These are phyloP conservation scores for Dascillus cervinus DNA, from an alignment of 2,888 invertebrate species.

Conservation along the genomic window DNA sequence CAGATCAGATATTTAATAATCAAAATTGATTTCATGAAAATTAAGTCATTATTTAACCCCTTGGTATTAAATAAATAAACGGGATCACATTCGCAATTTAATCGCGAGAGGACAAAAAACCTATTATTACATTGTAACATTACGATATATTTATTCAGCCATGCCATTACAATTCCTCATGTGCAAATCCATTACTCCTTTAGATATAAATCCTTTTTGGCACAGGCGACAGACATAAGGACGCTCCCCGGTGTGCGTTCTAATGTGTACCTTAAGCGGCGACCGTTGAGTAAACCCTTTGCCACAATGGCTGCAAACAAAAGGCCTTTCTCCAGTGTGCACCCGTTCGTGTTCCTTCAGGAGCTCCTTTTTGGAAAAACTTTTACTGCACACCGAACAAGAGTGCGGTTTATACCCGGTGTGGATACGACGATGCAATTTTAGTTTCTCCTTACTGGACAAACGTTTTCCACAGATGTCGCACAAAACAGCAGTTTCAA, in stretches of 20 bases:
- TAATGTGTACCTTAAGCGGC: slow-evolving; percentile 16
- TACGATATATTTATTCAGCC: neutral
- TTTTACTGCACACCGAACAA: slow-evolving; percentile 28
- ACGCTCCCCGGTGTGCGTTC: slow-evolving; percentile 26
- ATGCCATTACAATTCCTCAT: slow-evolving; percentile 10
- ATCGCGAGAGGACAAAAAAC: no score
- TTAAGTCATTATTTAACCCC: no score
- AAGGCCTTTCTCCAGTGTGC: slow-evolving; percentile 40
- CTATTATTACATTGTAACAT: no score
- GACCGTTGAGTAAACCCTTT: slow-evolving; percentile 18
- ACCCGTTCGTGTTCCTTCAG: slow-evolving; percentile 44
- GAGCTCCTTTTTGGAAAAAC: slow-evolving; percentile 45
- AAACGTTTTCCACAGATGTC: slow-evolving; percentile 37
- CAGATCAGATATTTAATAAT: no score
- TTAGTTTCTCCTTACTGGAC: slow-evolving; percentile 35
- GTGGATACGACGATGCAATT: slow-evolving; percentile 42
- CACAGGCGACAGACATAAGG: slow-evolving; percentile 47
- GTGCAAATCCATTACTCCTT: neutral
- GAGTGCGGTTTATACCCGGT: slow-evolving; percentile 22
- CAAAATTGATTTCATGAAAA: no score
- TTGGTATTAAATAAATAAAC: no score
- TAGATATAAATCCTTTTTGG: slow-evolving; percentile 47
- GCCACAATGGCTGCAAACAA: slow-evolving; percentile 21
- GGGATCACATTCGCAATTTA: no score
- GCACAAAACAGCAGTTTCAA: slow-evolving; percentile 42